Base-by-base conservation (phyloP, 2,113 vertebrate species). In the Martes martes region DNA sequence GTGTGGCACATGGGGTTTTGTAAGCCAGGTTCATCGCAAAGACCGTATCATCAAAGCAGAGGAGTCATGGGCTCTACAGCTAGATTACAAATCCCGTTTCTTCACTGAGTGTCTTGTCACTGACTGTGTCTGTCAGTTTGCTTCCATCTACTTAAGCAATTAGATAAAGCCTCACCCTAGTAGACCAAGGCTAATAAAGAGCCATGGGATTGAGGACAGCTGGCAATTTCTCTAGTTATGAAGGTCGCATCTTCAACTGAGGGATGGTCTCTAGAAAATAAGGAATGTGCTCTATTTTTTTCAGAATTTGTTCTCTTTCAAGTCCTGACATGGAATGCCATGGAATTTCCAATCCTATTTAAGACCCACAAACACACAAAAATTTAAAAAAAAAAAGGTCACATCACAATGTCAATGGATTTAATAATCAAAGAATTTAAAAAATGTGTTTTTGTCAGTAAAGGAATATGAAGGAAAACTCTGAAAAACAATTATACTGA, bases 11-110 rank as follows among this genome's bases (percentile, higher is more conserved):
- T 98, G 98, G 95, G 98, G 97, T 96, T 98, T 97, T 98, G 97
- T 89, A 90, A 98, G 87, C 65, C 79, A 97, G 94, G 94, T 98
- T 98, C 98, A 98, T 98, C 98, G 98, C 97, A 98, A 98, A 98
- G 98, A 97, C 97, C 94, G 63, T 87, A 98, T 97, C 94, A 97
- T 98, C 98, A 98, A 98, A 97, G 94, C 86, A 97, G 93, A 97
- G 97, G 97, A 95, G 97, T 91, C 95, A 92, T 97, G 76, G 95
- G 87, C 96, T 97, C 94, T 93, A 95, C 96, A 95, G 95, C 69
- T 91, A 98, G 97, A 97, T 98, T 98, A 98, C 97, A 98, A 98
- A 96, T 52, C 98, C 47, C n/a, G 95, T 98, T 98, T 98, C 97
- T 98, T 98, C 98, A 98, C 84, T 98, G 98, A 98, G 59, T 86